These are phyloP conservation scores for Hyphantria cunea DNA, from an alignment of 1,140 invertebrate species.

Conservation along the genomic window DNA sequence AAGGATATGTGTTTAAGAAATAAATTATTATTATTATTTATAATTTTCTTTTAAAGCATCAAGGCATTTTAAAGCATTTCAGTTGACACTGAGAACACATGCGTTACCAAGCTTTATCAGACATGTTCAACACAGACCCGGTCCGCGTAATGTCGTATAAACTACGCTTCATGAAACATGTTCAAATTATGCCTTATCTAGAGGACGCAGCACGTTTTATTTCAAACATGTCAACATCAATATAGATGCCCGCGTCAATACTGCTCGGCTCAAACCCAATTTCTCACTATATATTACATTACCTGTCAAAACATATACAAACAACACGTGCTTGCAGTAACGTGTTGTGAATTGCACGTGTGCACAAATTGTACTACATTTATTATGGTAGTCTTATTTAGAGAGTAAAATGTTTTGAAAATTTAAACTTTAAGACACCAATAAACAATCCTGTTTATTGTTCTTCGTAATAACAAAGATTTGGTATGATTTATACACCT, in stretches of 20 bases:
- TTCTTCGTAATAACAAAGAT: too few species aligned
- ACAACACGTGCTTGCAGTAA: constrained; percentile 31
- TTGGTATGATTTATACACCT: too few species aligned
- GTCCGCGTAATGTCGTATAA: too few species aligned
- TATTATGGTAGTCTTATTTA: constrained; percentile 4
- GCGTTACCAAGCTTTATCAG: too few species aligned
- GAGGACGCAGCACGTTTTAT: constrained; percentile 16
- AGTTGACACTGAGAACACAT: too few species aligned
- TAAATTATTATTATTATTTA: too few species aligned
- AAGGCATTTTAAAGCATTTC: too few species aligned
- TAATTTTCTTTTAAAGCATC: too few species aligned
- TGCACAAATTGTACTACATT: constrained; percentile 20
- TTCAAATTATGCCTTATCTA: constrained; percentile 21
- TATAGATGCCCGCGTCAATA: constrained; percentile 38
- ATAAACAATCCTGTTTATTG: too few species aligned
- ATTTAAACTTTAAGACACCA: too few species aligned
- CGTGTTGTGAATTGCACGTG: constrained; percentile 38
- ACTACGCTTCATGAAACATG: background rate
- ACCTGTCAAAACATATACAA: constrained; percentile 56
- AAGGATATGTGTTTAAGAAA: too few species aligned
- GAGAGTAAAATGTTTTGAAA: background rate
- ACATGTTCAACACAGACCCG: too few species aligned
- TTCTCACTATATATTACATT: constrained; percentile 59
- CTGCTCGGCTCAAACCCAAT: constrained; percentile 49
- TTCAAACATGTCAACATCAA: constrained; percentile 42